Base-by-base conservation (phyloP, 2,888 invertebrate species). In the Formica aserva region DNA sequence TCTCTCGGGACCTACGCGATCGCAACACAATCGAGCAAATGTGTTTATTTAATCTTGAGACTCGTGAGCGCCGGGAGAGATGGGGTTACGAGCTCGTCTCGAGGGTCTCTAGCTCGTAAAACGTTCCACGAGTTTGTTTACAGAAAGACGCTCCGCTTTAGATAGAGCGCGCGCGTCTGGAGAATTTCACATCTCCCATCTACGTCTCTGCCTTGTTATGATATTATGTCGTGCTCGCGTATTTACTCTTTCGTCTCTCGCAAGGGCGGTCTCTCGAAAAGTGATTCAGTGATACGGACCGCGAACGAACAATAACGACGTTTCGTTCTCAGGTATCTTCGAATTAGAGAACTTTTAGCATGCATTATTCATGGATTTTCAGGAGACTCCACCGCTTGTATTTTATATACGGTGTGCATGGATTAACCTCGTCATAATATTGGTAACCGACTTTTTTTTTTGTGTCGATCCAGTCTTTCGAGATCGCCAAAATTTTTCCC, bases 291-390 rank as follows among this genome's bases (percentile, higher is more conserved):
- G 63, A 67, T 66, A 65, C 52, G 66, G 66, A 22, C 48, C 38
- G 38, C 52, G 35, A 67, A 63, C 22, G 55, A 38, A 60, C 71
- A 35, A 60, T 66, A 26, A 66, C n/a, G 76, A 63, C 35, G 45
- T 81, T 77, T 80, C 67, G 60, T 84, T 86, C 84, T 84, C 83
- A 84, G 81, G 63, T 89, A 85, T 84, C 82, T 82, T 84, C 75
- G 85, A 87, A 88, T 89, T 89, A 86, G 89, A 83, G 83, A 87
- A 80, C 41, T 83, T 66, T 32, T 71, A 22, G 75, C 57, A 87
- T 89, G 78, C 83, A 89, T 89, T 89, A 89, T 89, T 89, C 88
- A 89, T 89, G 85, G 60, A 75, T 65, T 72, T 63, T 86, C 83
- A 74, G 48, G 52, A 71, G 57, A 57, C 22, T 38, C 62, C 11